Evolutionary conservation across 2,888 invertebrate genomes (phyloP), one percentile per base, ranked within the genome.

Genomic region (Caenorhabditis sp.): DNA sequence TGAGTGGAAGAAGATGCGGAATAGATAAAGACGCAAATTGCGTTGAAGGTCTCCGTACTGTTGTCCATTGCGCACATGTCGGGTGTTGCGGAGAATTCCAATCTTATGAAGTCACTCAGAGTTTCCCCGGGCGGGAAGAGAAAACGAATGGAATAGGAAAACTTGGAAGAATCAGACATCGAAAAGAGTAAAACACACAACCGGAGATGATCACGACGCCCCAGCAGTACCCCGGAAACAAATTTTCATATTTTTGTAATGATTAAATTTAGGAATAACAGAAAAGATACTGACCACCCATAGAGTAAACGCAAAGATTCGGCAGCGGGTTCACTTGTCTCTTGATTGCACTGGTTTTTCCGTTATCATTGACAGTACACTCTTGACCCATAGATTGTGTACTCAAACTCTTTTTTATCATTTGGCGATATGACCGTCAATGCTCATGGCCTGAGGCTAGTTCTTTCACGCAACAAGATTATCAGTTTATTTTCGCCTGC

Each of bases 11-110:
- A 67, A 51, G 64, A 64, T 64, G 58, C 60, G 65, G 74, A 74
- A 74, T 74, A 67, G 74, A 74, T 74, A 74, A 55, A 74, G 74
- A 74, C 74, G 65, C 58, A 74, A 74, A 74, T 74, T 74, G 74
- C 74, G 65, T 74, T 65, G 74, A 74, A 74, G 74, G 74, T 67
- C 72, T 74, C 65, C 51, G 65, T 53, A 67, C 58, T 37, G 44
- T 72, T 18, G 55, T 24, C 18, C 53, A 28, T 20, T 40, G 53
- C 58, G 26, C 64, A 58, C 56, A 56, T 64, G 72, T 26, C 32
- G 47, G n/a, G 9, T 61, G 70, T 70, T 58, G 50, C 58, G 35
- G 32, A 8, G 37, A 56, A 62, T 20, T 61, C 18, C 40, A 47
- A 47, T 47, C 47, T 40, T 40, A 13, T 40, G 24, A 40, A 28